phyloP scores from a whole-genome alignment of 2,113 vertebrate genomes.

The Pelecanoides urinatrix region DNA sequence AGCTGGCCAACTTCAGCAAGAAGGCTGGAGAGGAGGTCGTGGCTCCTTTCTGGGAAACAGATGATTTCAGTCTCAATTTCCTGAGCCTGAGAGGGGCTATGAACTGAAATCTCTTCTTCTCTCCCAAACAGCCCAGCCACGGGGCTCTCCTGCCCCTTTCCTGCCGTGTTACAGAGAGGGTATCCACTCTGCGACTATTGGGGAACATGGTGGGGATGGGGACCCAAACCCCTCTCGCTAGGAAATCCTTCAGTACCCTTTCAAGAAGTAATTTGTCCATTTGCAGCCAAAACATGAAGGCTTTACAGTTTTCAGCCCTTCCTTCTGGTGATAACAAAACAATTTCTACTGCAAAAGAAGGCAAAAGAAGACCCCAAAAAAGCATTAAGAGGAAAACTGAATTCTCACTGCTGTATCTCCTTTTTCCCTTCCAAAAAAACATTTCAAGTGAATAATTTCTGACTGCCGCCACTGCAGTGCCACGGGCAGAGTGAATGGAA shows the following conservation, averaged over 20 bases:
- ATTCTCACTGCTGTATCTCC: neutral
- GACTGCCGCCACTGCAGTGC: neutral
- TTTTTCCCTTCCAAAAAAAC: neutral
- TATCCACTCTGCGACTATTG: neutral
- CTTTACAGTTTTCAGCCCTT: neutral
- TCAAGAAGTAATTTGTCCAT: neutral
- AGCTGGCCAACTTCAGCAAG: neutral
- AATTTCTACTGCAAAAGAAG: neutral
- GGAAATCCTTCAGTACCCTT: neutral
- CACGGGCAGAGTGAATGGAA: neutral
- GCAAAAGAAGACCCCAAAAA: neutral
- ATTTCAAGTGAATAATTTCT: neutral
- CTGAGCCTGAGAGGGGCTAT: neutral
- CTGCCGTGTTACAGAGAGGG: neutral
- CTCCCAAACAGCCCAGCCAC: accelerated
- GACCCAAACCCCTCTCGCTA: neutral
- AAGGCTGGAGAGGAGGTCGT: neutral
- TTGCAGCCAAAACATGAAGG: neutral
- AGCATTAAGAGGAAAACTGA: neutral
- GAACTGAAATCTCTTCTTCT: neutral
- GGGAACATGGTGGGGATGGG: neutral
- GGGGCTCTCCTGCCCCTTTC: neutral
- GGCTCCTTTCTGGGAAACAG: neutral
- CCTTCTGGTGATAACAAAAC: neutral
- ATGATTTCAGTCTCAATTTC: neutral